A percentile compares a stretch with the other conserved stretches of the same genome.
Evolutionary conservation across 2,113 vertebrate genomes (phyloP).

Genomic region (Heterotilapia buettikoferi): DNA sequence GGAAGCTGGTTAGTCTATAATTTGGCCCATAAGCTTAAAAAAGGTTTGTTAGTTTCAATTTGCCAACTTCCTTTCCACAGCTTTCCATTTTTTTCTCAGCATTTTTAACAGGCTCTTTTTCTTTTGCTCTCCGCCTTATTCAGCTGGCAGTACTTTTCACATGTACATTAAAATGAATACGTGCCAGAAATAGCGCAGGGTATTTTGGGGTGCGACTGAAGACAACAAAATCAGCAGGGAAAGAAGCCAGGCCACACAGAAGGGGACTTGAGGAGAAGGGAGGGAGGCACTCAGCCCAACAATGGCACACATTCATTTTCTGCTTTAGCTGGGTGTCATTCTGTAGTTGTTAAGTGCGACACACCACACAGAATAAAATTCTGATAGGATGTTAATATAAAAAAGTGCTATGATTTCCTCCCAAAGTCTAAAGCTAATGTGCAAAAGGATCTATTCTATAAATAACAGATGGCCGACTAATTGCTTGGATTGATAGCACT

Average conservation of each 20-base stretch:
- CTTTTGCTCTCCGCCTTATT: not conserved
- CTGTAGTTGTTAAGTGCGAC: not conserved
- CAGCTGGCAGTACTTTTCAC: not conserved
- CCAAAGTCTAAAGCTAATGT: not conserved
- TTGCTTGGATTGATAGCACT: not conserved
- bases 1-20: not conserved
- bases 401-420: not conserved
- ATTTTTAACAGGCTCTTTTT: not conserved
- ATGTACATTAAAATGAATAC: constrained; percentile 40
- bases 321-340: constrained; percentile 17
- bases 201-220: constrained; percentile 17
- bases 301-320: constrained; percentile 49
- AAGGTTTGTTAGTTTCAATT: not conserved
- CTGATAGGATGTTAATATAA: not conserved
- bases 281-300: constrained; percentile 2
- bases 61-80: constrained; percentile 7
- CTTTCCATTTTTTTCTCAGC: not conserved
- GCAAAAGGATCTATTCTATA: not conserved
- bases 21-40: not conserved
- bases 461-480: not conserved
- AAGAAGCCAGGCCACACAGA: constrained; percentile 32
- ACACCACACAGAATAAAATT: not conserved
- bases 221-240: constrained; percentile 60
- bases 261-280: constrained; percentile 8
- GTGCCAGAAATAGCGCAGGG: constrained; percentile 53